Conservation (phyloP, 2,888 invertebrate genomes). For the Drosophila yooni region DNA sequence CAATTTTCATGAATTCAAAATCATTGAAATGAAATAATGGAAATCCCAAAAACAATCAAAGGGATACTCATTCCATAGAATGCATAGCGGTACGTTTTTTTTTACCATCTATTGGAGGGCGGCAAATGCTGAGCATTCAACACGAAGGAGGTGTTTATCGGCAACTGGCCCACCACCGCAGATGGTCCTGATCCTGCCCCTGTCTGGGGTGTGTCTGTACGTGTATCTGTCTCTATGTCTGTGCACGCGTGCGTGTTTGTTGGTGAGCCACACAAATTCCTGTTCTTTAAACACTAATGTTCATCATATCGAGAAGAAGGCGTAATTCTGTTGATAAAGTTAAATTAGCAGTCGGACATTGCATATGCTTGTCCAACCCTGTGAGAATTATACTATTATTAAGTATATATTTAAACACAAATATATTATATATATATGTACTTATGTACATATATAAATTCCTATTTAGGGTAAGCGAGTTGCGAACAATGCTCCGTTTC, state of each 20-base stretch:
- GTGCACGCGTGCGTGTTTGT: conserved; percentile 64
- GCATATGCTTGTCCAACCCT: conserved; percentile 14
- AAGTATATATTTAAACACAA: background rate
- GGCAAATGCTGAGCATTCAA: conserved; percentile 33
- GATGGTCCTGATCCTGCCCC: conserved; percentile 36
- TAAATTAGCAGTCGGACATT: conserved; percentile 55
- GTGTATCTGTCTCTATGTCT: conserved; percentile 27
- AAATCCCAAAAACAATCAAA: conserved; percentile 83
- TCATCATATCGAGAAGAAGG: conserved; percentile 47
- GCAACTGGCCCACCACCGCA: conserved; percentile 38
- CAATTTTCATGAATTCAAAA: conserved; percentile 83
- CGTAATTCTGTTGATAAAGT: conserved; percentile 66
- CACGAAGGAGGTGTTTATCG: conserved; percentile 36
- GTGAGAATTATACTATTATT: background rate
- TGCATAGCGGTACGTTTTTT: conserved; percentile 20
- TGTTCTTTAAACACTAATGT: conserved; percentile 50
- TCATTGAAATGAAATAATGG: conserved; percentile 84
- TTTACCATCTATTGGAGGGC: conserved; percentile 14
- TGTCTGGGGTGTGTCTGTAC: conserved; percentile 35
- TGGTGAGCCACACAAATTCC: conserved; percentile 69
- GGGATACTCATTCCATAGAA: conserved; percentile 56
- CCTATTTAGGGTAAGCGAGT: conserved; percentile 15
- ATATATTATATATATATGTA: background rate
- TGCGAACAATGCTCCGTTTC: conserved; percentile 46
- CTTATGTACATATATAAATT: background rate